Evolutionary conservation across 1,140 invertebrate genomes (phyloP), one percentile per base, ranked within the genome.

Genomic region (Drosophila quadrilineata): DNA sequence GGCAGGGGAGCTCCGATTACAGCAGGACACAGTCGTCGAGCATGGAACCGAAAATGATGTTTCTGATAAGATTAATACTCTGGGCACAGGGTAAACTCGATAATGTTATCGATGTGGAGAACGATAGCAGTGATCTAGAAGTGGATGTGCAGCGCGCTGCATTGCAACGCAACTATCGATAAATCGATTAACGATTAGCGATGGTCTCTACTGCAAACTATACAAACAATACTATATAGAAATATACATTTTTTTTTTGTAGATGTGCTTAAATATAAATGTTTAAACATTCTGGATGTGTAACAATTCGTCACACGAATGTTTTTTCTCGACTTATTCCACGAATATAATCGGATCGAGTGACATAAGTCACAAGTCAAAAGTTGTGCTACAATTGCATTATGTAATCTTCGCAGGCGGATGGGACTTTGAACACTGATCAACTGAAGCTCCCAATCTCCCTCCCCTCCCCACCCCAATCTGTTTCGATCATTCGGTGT

Each of bases 261-360:
- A 57, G 33, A 59, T 58, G 54, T 75, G 70, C 63, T 65, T 53
- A 67, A 75, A 63, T 70, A 71, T 49, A 80, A 67, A 67, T 71
- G 57, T 74, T 80, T 58, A 43, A 68, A 74, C 48, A n/a, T 54
- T 79, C 75, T 79, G 71, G 75, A 59, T 79, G 75, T 79, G 21
- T 9, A 49, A 49, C 24, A 21, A 54, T n/a, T n/a, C n/a, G n/a
- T n/a, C n/a, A n/a, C n/a, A n/a, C n/a, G n/a, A n/a, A n/a, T n/a
- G n/a, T n/a, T n/a, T n/a, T n/a, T n/a, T n/a, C n/a, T n/a, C n/a
- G n/a, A n/a, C n/a, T n/a, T n/a, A n/a, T n/a, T n/a, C n/a, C n/a
- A n/a, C n/a, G n/a, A n/a, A n/a, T n/a, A n/a, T n/a, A n/a, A n/a
- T n/a, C n/a, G n/a, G n/a, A n/a, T n/a, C n/a, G n/a, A n/a, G n/a